Percentiles rank a stretch among this genome's conserved stretches.
Conservation (phyloP, 1,140 invertebrate genomes). For the Lordiphosa collinella region DNA sequence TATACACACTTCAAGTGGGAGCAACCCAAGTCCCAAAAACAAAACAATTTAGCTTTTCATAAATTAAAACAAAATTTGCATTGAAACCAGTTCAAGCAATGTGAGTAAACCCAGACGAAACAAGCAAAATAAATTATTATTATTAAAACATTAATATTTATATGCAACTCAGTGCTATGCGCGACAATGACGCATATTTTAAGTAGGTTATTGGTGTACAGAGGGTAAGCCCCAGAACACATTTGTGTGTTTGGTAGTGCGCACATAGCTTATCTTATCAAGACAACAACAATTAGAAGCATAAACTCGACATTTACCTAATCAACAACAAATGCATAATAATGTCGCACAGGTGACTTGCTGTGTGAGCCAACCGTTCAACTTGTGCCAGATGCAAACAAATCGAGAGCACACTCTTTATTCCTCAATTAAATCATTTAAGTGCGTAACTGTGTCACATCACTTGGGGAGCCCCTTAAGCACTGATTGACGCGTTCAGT, state of each 20-base stretch:
- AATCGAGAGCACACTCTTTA: conserved; percentile 16
- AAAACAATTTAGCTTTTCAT: too few species aligned
- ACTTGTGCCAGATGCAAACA: background rate
- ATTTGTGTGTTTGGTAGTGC: conserved; percentile 1
- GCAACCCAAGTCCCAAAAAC: too few species aligned
- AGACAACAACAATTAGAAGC: conserved; percentile 5
- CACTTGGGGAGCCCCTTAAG: conserved; percentile 3
- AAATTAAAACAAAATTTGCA: conserved; percentile 13
- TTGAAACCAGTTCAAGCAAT: conserved; percentile 52
- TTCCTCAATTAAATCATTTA: conserved; percentile 41
- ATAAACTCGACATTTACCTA: conserved; percentile 33
- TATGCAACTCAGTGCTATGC: conserved; percentile 11
- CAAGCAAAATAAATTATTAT: conserved; percentile 37
- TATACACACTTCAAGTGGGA: too few species aligned
- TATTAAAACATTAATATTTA: conserved; percentile 44
- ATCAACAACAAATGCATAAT: conserved; percentile 39
- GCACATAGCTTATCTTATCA: conserved; percentile 11
- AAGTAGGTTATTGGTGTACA: conserved; percentile 15
- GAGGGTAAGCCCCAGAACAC: background rate
- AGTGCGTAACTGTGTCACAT: conserved; percentile 48
- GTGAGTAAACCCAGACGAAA: conserved; percentile 21
- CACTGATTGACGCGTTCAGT: background rate
- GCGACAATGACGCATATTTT: conserved; percentile 50
- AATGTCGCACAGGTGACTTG: conserved; percentile 31
- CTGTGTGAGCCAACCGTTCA: background rate